Evolutionary conservation across 2,888 invertebrate species (phyloP).

Genomic region (Oscheius sp.): DNA sequence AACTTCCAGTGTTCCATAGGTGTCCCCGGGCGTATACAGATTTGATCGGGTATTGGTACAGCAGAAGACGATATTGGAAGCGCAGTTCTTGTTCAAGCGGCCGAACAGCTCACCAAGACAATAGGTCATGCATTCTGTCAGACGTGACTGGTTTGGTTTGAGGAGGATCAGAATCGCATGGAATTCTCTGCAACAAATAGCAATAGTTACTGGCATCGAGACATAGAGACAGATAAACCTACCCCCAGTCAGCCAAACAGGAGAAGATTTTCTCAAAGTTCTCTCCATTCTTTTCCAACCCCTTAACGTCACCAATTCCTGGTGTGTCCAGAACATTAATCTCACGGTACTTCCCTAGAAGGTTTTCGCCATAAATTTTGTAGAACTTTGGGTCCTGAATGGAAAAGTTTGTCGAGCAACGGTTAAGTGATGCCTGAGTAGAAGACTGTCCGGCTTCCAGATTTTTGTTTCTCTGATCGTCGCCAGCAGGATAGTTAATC

Average conservation of each 20-base stretch:
- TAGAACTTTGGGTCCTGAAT: too few relatives aligned
- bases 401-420: too few relatives aligned
- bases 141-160: conserved; percentile 46
- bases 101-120: conserved; percentile 60
- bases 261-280: conserved; percentile 5
- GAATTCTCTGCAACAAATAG: conserved; percentile 33
- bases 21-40: conserved; percentile 39
- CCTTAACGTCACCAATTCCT: conserved; percentile 3
- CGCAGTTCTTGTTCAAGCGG: conserved; percentile 53
- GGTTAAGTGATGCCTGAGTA: too few relatives aligned
- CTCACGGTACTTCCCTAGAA: neutral
- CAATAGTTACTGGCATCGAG: too few relatives aligned
- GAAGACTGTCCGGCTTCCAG: too few relatives aligned
- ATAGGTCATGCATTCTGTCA: conserved; percentile 48
- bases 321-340: neutral
- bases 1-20: conserved; percentile 6
- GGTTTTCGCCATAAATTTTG: too few relatives aligned
- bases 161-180: conserved; percentile 53
- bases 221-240: too few relatives aligned
- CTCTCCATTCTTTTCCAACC: neutral
- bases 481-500: too few relatives aligned
- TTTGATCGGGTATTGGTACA: conserved; percentile 56
- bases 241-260: neutral
- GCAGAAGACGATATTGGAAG: conserved; percentile 58
- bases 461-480: too few relatives aligned